phyloP scores from a whole-genome alignment of 2,888 invertebrate genomes.

The Chrysolina haemoptera region DNA sequence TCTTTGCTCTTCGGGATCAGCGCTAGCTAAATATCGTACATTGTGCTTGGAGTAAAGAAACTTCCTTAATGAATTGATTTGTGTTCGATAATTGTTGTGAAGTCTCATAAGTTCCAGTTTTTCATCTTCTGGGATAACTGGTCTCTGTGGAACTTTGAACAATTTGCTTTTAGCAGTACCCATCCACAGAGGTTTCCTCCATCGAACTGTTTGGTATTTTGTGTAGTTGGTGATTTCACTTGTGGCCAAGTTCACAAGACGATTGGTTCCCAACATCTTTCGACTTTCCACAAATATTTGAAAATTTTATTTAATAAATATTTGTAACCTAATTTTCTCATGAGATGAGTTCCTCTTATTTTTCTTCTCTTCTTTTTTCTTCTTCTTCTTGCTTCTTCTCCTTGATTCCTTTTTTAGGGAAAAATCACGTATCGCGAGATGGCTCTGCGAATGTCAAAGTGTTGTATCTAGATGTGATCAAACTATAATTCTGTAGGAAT shows the following conservation, averaged over 20 bases:
- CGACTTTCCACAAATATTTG: not conserved
- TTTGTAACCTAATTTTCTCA: not conserved
- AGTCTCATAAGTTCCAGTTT: constrained; percentile 77
- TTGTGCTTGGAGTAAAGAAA: constrained; percentile 55
- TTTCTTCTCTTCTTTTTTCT: too few relatives aligned
- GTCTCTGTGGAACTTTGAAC: constrained; percentile 79
- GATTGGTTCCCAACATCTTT: constrained; percentile 1
- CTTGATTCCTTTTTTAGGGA: too few relatives aligned
- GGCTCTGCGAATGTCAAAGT: too few relatives aligned
- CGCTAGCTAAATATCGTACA: constrained; percentile 53
- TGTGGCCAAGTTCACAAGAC: not conserved
- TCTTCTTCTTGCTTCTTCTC: too few relatives aligned
- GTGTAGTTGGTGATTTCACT: constrained; percentile 24
- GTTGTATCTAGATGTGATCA: too few relatives aligned
- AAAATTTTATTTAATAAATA: not conserved
- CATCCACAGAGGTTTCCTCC: constrained; percentile 86
- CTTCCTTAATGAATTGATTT: constrained; percentile 69
- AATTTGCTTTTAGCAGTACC: constrained; percentile 86
- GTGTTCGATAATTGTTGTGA: constrained; percentile 79
- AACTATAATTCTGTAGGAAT: too few relatives aligned
- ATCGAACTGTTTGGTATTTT: constrained; percentile 68
- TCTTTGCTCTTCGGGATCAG: constrained; percentile 65
- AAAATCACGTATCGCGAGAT: too few relatives aligned
- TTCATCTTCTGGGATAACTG: constrained; percentile 76
- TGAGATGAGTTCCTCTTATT: too few relatives aligned